A percentile compares a stretch with the other conserved stretches of the same genome.
Evolutionary conservation across 2,888 invertebrate species (phyloP).

Genomic region (Ophion ventricosus): DNA sequence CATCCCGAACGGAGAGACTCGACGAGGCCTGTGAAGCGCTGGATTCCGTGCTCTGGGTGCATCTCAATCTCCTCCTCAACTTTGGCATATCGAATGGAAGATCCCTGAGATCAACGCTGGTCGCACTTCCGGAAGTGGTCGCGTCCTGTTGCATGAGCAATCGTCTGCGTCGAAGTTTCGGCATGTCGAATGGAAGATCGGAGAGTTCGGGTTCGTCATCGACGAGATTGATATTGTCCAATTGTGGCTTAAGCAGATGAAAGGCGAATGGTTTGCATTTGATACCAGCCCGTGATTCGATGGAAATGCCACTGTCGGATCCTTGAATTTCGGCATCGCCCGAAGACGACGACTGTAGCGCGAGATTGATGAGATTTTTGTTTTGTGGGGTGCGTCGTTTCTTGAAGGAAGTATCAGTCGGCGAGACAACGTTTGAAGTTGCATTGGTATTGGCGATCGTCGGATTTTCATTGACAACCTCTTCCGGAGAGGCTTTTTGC

Average conservation of each 20-base stretch:
- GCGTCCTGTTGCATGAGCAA: slow-evolving; percentile 87
- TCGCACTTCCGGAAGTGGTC: slow-evolving; percentile 89
- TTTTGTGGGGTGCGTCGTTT: slow-evolving; percentile 89
- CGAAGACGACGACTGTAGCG: slow-evolving; percentile 87
- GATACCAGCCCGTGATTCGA: slow-evolving; percentile 92
- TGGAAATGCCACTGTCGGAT: slow-evolving; percentile 94
- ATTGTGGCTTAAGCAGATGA: slow-evolving; percentile 85
- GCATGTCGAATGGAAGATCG: slow-evolving; percentile 95
- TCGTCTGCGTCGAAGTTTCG: slow-evolving; percentile 90
- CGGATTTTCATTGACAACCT: slow-evolving; percentile 83
- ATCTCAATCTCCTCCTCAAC: slow-evolving; percentile 90
- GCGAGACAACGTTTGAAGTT: slow-evolving; percentile 74
- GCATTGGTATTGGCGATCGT: slow-evolving; percentile 69
- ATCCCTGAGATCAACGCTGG: slow-evolving; percentile 91
- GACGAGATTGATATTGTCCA: slow-evolving; percentile 82
- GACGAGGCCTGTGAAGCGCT: slow-evolving; percentile 92
- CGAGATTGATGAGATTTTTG: slow-evolving; percentile 89
- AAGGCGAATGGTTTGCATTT: slow-evolving; percentile 88
- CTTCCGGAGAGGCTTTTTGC: slow-evolving; percentile 91
- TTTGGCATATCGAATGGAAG: slow-evolving; percentile 97
- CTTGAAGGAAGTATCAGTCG: slow-evolving; percentile 82
- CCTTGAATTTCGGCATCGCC: slow-evolving; percentile 92
- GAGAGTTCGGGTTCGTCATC: slow-evolving; percentile 87
- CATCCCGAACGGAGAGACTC: slow-evolving; percentile 91
- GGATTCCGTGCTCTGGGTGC: slow-evolving; percentile 87